Percentiles rank a stretch among this genome's conserved stretches.
These are phyloP conservation scores for Sinodicranocentrus sp. DNA, from an alignment of 2,888 invertebrate species.

Conservation along the genomic window DNA sequence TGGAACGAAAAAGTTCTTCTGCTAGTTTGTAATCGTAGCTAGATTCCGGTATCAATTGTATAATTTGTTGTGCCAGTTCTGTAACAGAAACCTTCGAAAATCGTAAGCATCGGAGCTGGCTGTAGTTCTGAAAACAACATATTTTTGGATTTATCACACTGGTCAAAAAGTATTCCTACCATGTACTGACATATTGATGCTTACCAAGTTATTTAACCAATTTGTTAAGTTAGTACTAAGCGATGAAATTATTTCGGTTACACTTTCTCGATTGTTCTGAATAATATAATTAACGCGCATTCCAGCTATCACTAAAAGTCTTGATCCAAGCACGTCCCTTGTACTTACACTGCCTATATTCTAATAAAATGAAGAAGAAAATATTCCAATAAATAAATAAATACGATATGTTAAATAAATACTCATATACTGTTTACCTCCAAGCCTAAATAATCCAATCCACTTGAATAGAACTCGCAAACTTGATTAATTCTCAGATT, in stretches of 20 bases:
- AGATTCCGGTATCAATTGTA: slow-evolving; percentile 79
- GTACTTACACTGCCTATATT: slow-evolving; percentile 84
- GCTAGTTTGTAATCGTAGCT: slow-evolving; percentile 79
- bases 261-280: slow-evolving; percentile 80
- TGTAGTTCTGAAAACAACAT: slow-evolving; percentile 77
- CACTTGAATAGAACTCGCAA: slow-evolving; percentile 82
- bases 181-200: too few species aligned
- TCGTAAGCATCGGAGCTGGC: slow-evolving; percentile 77
- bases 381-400: neutral
- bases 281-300: slow-evolving; percentile 86
- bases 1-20: slow-evolving; percentile 71
- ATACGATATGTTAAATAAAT: neutral
- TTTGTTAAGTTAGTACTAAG: slow-evolving; percentile 87
- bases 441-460: slow-evolving; percentile 82
- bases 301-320: slow-evolving; percentile 89
- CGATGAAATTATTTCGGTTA: slow-evolving; percentile 85
- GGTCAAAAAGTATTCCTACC: too few species aligned
- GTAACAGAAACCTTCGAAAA: slow-evolving; percentile 78
- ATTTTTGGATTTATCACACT: too few species aligned
- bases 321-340: slow-evolving; percentile 84
- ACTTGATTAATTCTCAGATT: slow-evolving; percentile 88
- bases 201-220: slow-evolving; percentile 84
- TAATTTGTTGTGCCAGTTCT: slow-evolving; percentile 78
- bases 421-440: too few species aligned
- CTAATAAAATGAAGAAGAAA: slow-evolving; percentile 79